phyloP scores from a whole-genome alignment of 64 coral and sea anemone species.

The Pachyseris speciosa region DNA sequence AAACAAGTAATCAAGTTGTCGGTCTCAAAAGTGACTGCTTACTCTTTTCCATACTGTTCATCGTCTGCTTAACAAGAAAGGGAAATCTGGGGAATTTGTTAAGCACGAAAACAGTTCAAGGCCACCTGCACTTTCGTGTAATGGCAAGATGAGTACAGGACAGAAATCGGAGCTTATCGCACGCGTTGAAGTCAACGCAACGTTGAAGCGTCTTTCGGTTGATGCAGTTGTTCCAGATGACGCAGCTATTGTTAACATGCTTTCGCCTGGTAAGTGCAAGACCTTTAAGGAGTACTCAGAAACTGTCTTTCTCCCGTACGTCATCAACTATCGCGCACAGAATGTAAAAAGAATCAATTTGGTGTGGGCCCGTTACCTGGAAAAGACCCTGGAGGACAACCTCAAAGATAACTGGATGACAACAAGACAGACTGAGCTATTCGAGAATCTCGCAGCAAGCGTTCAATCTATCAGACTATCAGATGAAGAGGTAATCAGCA shows the following conservation, averaged over 20 bases:
- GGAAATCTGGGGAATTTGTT: constrained; percentile 15
- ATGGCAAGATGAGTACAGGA: constrained; percentile 20
- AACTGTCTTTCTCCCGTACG: background rate
- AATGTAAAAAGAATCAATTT: constrained; percentile 56
- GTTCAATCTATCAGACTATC: constrained; percentile 25
- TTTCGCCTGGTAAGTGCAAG: constrained; percentile 40
- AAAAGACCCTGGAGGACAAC: constrained; percentile 43
- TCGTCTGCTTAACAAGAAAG: constrained; percentile 9
- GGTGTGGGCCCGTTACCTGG: constrained; percentile 58
- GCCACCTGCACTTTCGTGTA: constrained; percentile 24
- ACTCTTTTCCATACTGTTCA: constrained; percentile 43
- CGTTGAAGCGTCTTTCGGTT: constrained; percentile 11
- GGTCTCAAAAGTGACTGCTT: constrained; percentile 30
- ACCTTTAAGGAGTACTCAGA: constrained; percentile 53
- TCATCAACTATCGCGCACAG: background rate
- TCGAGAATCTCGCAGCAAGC: constrained; percentile 26
- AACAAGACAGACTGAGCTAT: constrained; percentile 74
- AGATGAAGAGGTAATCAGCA: constrained; percentile 37
- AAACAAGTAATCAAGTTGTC: constrained; percentile 19
- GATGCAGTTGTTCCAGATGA: constrained; percentile 39
- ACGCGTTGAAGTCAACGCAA: no score
- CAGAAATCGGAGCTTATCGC: constrained; percentile 55
- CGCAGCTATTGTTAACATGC: constrained; percentile 54
- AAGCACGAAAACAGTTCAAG: constrained; percentile 52
- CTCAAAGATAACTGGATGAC: constrained; percentile 58